Evolutionary conservation across 2,113 vertebrate species (phyloP), one percentile per base, ranked within the genome.

Genomic region (Brachyhypopomus gauderio): DNA sequence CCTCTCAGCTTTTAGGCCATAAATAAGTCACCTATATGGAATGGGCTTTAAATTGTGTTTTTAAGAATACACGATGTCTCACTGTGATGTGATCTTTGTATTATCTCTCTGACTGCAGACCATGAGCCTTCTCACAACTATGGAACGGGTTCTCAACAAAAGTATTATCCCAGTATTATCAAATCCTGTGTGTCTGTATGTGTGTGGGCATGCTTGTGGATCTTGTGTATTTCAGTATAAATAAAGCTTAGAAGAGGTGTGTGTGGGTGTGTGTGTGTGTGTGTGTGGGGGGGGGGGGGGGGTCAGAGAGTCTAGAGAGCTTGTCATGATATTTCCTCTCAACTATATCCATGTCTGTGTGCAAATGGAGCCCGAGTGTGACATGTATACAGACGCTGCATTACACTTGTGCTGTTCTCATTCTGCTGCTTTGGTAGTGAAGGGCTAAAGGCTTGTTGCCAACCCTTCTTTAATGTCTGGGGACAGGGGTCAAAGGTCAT

Each of bases 1-100:
- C 86, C 83, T 83, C 77, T 77, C 30, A 63, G 34, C 67, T 27
- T 69, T 75, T 62, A 6, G 86, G 81, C 85, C 85, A 66, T 80
- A 83, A 71, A 83, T 82, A 52, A 30, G 64, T 86, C 84, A 85
- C 82, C 80, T 74, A 77, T 87, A 85, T 85, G 83, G 85, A 77
- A 71, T 82, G 77, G 74, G 85, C 58, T 88, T 85, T 60, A 70
- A 88, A 78, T 89, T 87, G 45, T 85, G 48, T 75, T 89, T 90
- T 81, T 79, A 52, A 90, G 73, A 83, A 90, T 84, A 88, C 89
- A 91, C 90, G 91, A 90, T 85, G 90, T 80, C 83, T 89, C 87
- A 58, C n/a, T 74, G 62, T 22, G 62, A 34, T 67, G 62, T 22
- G 60, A 27, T 66, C 2, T 77, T 34, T 70, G 55, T 73, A 36